These are phyloP conservation scores for Euplexia lucipara DNA, from an alignment of 2,888 invertebrate species.

Conservation along the genomic window DNA sequence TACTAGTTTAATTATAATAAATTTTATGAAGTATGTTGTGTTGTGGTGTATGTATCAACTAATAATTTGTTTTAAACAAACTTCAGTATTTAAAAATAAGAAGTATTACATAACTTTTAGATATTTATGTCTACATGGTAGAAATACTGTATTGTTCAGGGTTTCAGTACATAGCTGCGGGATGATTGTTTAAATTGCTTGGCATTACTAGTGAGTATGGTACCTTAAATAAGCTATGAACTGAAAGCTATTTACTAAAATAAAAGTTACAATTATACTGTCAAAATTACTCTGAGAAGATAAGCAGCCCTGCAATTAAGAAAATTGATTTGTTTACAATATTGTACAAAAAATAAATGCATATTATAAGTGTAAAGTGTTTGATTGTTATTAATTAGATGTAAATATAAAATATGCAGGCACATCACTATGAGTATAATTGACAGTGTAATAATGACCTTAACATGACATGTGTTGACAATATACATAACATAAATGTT, in stretches of 20 bases:
- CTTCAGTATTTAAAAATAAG: conserved; percentile 65
- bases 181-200: conserved; percentile 23
- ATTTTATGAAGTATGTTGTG: conserved; percentile 62
- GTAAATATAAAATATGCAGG: conserved; percentile 9
- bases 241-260: conserved; percentile 13
- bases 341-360: neutral
- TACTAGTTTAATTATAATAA: conserved; percentile 25
- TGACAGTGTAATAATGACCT: conserved; percentile 21
- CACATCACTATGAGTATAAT: conserved; percentile 13
- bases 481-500: conserved; percentile 24
- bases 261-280: conserved; percentile 10
- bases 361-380: neutral
- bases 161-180: conserved; percentile 27
- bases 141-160: conserved; percentile 42
- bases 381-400: neutral
- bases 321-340: conserved; percentile 6
- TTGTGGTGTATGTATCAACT: conserved; percentile 70
- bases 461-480: conserved; percentile 22
- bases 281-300: conserved; percentile 3
- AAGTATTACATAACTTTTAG: conserved; percentile 65
- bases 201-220: conserved; percentile 9
- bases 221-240: conserved; percentile 16
- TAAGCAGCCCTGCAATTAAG: conserved; percentile 3
- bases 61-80: conserved; percentile 63
- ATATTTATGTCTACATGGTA: conserved; percentile 61